These are phyloP conservation scores for Pseudomyrmex cubaensis DNA, from an alignment of 1,140 invertebrate species.

Conservation along the genomic window DNA sequence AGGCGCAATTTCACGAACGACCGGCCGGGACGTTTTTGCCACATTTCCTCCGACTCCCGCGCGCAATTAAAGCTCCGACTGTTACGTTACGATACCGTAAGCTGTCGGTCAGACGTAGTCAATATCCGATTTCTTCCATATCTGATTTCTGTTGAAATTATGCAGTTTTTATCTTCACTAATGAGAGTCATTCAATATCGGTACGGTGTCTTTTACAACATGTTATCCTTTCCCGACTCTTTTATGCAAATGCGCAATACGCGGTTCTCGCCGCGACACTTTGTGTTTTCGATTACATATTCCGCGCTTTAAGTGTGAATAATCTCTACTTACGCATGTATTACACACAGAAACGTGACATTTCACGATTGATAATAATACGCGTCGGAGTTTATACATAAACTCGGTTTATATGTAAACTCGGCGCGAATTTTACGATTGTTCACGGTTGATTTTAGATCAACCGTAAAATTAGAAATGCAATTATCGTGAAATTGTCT, in stretches of 20 bases:
- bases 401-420: no score
- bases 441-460: constrained; percentile 26
- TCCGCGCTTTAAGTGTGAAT: background rate
- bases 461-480: background rate
- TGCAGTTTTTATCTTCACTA: background rate
- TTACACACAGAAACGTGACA: constrained; percentile 14
- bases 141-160: background rate
- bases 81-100: background rate
- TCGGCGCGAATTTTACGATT: background rate
- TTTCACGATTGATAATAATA: constrained; percentile 5
- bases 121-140: constrained; percentile 1
- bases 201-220: no score
- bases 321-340: background rate
- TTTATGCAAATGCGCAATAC: background rate
- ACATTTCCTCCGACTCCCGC: background rate
- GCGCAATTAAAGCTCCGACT: constrained; percentile 13
- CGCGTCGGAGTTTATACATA: no score
- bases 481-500: constrained; percentile 4
- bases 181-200: background rate
- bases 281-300: constrained; percentile 26
- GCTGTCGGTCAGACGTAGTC: background rate
- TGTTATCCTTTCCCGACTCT: no score
- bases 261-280: background rate
- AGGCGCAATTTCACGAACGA: constrained; percentile 26
- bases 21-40: constrained; percentile 18